These are phyloP conservation scores for Riparia riparia DNA, from an alignment of 2,113 vertebrate species.

Conservation along the genomic window DNA sequence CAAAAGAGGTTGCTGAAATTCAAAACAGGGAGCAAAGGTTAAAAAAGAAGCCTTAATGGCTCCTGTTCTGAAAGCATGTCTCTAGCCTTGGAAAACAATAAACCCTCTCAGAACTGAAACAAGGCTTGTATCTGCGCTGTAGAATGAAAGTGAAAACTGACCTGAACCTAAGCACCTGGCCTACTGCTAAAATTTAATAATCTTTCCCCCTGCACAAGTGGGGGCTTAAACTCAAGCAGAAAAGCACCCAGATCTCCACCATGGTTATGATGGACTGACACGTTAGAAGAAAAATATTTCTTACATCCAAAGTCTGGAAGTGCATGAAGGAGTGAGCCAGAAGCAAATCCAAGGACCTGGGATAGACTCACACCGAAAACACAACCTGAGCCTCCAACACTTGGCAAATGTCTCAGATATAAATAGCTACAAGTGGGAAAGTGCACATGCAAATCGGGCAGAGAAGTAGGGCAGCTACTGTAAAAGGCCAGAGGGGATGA, in stretches of 20 bases:
- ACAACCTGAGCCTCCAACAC: neutral
- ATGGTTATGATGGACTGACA: accelerated
- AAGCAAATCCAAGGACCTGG: neutral
- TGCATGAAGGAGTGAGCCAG: neutral
- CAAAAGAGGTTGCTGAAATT: neutral
- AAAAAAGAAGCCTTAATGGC: neutral
- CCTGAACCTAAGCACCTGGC: neutral
- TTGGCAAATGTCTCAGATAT: neutral
- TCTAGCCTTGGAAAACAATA: neutral
- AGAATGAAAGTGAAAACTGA: neutral
- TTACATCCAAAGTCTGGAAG: neutral
- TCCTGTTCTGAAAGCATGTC: neutral
- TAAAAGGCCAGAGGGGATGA: neutral
- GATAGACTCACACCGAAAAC: neutral
- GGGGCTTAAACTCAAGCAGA: neutral
- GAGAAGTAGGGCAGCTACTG: neutral
- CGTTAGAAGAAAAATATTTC: neutral
- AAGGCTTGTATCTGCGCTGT: neutral
- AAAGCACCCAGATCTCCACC: neutral
- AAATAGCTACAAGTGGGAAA: slow-evolving; percentile 6
- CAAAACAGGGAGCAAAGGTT: neutral
- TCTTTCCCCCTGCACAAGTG: neutral
- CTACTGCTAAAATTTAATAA: neutral
- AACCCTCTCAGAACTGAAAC: neutral
- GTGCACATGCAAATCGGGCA: neutral